Conservation (phyloP, 2,797 vertebrate genomes). For the Rhinoraja longicauda region DNA sequence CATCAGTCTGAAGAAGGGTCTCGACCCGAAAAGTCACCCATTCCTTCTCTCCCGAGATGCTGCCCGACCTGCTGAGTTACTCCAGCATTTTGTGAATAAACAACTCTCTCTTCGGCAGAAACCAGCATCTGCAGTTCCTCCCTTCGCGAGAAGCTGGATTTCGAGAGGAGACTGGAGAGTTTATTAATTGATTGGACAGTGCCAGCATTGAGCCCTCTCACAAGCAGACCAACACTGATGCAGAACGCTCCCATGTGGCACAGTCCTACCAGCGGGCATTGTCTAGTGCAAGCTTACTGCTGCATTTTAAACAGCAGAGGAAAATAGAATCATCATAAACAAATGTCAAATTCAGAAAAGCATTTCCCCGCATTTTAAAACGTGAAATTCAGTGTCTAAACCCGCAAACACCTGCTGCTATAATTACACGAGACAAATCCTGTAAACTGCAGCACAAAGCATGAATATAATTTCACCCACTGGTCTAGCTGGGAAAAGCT, state of each 20-base stretch:
- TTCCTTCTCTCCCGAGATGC: no score
- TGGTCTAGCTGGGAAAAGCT: slow-evolving; percentile 14
- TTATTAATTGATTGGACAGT: neutral
- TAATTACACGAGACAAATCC: slow-evolving; percentile 37
- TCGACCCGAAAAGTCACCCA: no score
- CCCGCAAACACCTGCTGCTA: slow-evolving; percentile 37
- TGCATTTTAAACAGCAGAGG: slow-evolving; percentile 18
- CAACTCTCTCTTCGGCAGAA: no score
- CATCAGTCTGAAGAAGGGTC: no score
- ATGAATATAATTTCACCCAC: slow-evolving; percentile 31
- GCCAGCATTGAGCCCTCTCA: neutral
- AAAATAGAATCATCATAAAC: slow-evolving; percentile 33
- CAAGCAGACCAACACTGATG: neutral
- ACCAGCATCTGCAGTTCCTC: no score
- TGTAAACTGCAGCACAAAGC: slow-evolving; percentile 24
- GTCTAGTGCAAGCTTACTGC: neutral
- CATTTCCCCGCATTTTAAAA: slow-evolving; percentile 26
- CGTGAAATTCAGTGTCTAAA: slow-evolving; percentile 13
- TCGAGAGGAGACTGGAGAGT: neutral
- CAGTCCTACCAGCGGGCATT: neutral
- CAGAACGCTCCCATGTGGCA: neutral
- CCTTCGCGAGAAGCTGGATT: no score
- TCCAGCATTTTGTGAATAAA: no score
- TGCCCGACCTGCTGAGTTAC: no score
- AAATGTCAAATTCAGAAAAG: slow-evolving; percentile 29